phyloP scores from a whole-genome alignment of 1,140 invertebrate species.

The Drosophila baimaii region DNA sequence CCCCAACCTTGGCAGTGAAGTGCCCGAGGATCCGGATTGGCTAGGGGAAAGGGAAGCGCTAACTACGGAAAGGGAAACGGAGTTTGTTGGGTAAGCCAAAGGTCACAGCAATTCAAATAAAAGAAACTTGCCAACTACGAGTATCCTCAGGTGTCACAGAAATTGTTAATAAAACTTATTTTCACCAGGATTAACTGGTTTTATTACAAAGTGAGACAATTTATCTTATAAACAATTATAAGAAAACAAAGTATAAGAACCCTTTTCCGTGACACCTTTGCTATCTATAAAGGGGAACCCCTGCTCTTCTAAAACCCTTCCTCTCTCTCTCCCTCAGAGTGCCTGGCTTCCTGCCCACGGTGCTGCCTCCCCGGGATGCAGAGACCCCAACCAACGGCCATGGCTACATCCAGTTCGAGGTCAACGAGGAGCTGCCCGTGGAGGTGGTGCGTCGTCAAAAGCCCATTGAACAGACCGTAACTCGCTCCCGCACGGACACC shows the following conservation, averaged over 20 bases:
- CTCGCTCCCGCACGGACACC: slow-evolving; percentile 55
- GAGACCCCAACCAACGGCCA: slow-evolving; percentile 56
- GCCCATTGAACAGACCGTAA: slow-evolving; percentile 29
- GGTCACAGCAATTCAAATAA: not conserved
- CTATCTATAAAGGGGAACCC: not conserved
- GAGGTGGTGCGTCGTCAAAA: slow-evolving; percentile 18
- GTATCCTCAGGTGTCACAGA: not conserved
- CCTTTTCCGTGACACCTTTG: not conserved
- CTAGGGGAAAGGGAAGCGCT: not conserved
- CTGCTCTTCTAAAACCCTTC: not conserved
- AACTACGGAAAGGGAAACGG: slow-evolving; percentile 10
- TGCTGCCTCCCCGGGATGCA: slow-evolving; percentile 7
- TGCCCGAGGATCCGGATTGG: slow-evolving; percentile 3
- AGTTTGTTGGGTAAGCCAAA: slow-evolving; percentile 59
- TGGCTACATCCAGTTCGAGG: slow-evolving; percentile 75
- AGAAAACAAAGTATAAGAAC: not conserved
- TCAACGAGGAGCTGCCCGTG: slow-evolving; percentile 56
- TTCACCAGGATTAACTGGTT: not conserved
- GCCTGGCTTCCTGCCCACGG: slow-evolving; percentile 54
- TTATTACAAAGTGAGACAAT: not conserved
- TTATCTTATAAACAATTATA: not conserved
- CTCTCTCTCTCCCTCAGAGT: slow-evolving; percentile 6
- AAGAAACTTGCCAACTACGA: not conserved
- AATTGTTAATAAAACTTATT: not conserved
- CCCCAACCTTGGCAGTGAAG: slow-evolving; percentile 28